Evolutionary conservation across 2,113 vertebrate genomes (phyloP), one percentile per base, ranked within the genome.

Genomic region (Erythrocercus mccallii): DNA sequence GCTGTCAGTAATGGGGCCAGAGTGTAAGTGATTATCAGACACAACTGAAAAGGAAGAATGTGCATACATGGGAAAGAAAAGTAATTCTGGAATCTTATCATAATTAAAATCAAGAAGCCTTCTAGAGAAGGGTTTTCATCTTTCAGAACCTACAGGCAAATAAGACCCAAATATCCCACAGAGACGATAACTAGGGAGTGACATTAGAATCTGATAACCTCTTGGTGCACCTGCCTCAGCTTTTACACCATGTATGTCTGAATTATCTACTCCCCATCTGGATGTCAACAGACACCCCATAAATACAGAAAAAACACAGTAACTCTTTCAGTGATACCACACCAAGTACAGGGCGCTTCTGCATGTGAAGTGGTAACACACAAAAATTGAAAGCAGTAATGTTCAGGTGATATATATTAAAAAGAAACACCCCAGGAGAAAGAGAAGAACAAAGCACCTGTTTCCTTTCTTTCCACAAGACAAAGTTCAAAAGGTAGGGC

Each of bases 391-490:
- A 84, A 89, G n/a, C n/a, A 28, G 8, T 18, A 45, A 62, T 11
- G 30, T 18, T 76, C 48, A 60, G 38, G 25, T 19, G 11, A 58
- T 9, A 30, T 0, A 50, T 0, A 2, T 30, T 47, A 38, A 53
- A 58, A 42, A 74, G 6, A 90, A 74, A 58, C 3, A 38, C n/a
- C 53, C 53, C 24, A 38, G 15, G 45, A 86, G 22, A 86, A 64
- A 51, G 30, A 44, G 19, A 79, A 54, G 28, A 70, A 78, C 16
- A 74, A 62, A 80, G 45, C 19, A 40, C 1, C 0, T 24, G 25
- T 23, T 65, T 56, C 11, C 38, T 61, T 71, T 40, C 51, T 54
- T 68, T 23, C 37, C 45, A 40, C 11, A 15, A 10, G 50, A 50
- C 68, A 47, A 66, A 70, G 53, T 60, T 74, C 83, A 88, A 50